Percentiles rank a stretch among this genome's conserved stretches.
Conservation (phyloP, 2,888 invertebrate genomes). For the Phoronis australis region DNA sequence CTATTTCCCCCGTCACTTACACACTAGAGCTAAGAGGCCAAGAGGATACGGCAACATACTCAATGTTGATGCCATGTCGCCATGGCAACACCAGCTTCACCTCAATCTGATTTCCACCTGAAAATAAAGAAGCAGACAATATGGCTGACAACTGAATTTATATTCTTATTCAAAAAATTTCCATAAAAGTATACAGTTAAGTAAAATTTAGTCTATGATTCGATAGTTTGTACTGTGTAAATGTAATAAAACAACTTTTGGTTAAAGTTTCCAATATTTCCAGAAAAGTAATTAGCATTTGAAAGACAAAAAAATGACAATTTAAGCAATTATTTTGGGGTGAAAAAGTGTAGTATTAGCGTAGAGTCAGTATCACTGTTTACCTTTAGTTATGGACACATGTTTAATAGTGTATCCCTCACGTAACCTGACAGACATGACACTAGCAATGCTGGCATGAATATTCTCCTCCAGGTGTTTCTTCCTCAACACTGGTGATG, state of each 20-base stretch:
- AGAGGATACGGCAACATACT: slow-evolving; percentile 61
- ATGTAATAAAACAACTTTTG: no score
- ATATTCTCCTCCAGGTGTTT: slow-evolving; percentile 62
- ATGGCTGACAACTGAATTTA: no score
- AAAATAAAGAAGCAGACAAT: slow-evolving; percentile 5
- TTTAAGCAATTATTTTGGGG: no score
- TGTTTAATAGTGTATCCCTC: slow-evolving; percentile 69
- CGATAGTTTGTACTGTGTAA: no score
- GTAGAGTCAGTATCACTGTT: neutral
- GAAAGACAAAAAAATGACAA: no score
- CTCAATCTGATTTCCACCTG: slow-evolving; percentile 56
- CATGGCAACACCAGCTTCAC: slow-evolving; percentile 66
- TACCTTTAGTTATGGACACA: slow-evolving; percentile 34
- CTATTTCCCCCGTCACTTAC: slow-evolving; percentile 28
- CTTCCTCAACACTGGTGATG: slow-evolving; percentile 62
- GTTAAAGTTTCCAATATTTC: no score
- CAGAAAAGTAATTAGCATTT: no score
- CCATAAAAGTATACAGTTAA: no score
- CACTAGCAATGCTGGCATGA: slow-evolving; percentile 59
- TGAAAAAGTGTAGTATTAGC: no score
- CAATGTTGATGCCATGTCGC: slow-evolving; percentile 67
- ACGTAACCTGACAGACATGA: slow-evolving; percentile 68
- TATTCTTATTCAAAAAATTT: no score
- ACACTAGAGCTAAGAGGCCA: slow-evolving; percentile 57
- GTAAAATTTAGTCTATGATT: no score